phyloP scores from a whole-genome alignment of 2,888 invertebrate genomes.

The Anoplius nigerrimus region DNA sequence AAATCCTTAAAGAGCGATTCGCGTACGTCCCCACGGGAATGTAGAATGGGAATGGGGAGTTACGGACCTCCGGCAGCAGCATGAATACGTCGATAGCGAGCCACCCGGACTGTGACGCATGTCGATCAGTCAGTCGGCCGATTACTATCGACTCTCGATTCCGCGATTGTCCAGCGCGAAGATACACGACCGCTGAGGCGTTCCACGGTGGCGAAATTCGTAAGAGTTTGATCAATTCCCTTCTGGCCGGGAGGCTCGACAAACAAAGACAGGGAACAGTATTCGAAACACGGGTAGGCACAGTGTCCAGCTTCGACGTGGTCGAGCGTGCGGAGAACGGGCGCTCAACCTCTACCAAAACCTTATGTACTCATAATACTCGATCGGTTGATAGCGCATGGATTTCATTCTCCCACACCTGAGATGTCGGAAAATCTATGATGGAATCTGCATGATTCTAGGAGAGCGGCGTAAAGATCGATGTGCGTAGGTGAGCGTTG shows the following conservation, averaged over 20 bases:
- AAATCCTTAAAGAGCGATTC: too few species aligned
- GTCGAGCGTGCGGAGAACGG: background rate
- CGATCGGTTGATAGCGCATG: too few species aligned
- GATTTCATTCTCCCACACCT: too few species aligned
- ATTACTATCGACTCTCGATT: slow-evolving; percentile 22
- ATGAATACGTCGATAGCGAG: too few species aligned
- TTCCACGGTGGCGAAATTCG: slow-evolving; percentile 57
- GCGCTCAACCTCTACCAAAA: background rate
- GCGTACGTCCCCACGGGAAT: too few species aligned
- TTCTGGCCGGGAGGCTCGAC: slow-evolving; percentile 45
- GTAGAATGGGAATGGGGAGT: too few species aligned
- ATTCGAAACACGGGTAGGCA: slow-evolving; percentile 13
- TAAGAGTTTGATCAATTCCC: slow-evolving; percentile 62
- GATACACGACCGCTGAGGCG: slow-evolving; percentile 33
- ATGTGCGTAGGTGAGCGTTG: slow-evolving; percentile 22
- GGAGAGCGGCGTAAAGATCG: too few species aligned
- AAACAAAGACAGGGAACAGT: slow-evolving; percentile 56
- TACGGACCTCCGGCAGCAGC: too few species aligned
- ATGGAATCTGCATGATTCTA: too few species aligned
- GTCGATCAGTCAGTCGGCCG: slow-evolving; percentile 27
- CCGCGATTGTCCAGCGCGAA: slow-evolving; percentile 21
- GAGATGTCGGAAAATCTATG: too few species aligned
- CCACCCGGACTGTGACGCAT: background rate
- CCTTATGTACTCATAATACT: too few species aligned
- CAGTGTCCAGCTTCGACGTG: slow-evolving; percentile 9